Evolutionary conservation across 37 sponge, comb jelly and placozoan species (phyloP).

Genomic region (Halichondria panicea): DNA sequence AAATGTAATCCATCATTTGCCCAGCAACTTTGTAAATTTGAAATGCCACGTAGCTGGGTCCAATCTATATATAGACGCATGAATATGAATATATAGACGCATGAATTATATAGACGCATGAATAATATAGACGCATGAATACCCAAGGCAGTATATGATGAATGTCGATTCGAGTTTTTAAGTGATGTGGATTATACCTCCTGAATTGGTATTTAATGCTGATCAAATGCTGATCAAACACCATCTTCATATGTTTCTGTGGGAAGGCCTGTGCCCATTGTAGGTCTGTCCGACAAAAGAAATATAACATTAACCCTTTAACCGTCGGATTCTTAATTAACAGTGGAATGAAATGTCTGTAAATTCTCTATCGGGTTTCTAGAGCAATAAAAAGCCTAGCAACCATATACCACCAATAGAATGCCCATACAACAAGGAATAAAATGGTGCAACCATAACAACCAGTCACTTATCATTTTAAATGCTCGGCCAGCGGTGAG

Average conservation of each 20-base stretch:
- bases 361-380: too few species aligned
- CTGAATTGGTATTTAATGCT: slow-evolving; percentile 50
- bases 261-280: slow-evolving; percentile 42
- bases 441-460: too few species aligned
- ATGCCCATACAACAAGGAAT: too few species aligned
- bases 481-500: too few species aligned
- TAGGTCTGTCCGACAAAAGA: slow-evolving; percentile 45
- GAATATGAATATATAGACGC: slow-evolving; percentile 49
- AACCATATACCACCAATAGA: too few species aligned
- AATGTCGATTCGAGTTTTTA: slow-evolving; percentile 32
- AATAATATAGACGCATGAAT: slow-evolving; percentile 23
- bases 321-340: too few species aligned
- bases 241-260: slow-evolving; percentile 53
- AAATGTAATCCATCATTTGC: slow-evolving; percentile 20
- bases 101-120: slow-evolving; percentile 31
- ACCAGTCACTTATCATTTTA: too few species aligned
- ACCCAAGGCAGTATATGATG: slow-evolving; percentile 38
- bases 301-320: slow-evolving; percentile 46
- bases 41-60: slow-evolving; percentile 58
- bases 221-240: slow-evolving; percentile 63
- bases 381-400: too few species aligned
- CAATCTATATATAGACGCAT: slow-evolving; percentile 59
- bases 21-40: slow-evolving; percentile 20
- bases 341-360: too few species aligned
- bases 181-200: slow-evolving; percentile 37